Evolutionary conservation across 2,888 invertebrate genomes (phyloP).

Genomic region (Erebia palarica): DNA sequence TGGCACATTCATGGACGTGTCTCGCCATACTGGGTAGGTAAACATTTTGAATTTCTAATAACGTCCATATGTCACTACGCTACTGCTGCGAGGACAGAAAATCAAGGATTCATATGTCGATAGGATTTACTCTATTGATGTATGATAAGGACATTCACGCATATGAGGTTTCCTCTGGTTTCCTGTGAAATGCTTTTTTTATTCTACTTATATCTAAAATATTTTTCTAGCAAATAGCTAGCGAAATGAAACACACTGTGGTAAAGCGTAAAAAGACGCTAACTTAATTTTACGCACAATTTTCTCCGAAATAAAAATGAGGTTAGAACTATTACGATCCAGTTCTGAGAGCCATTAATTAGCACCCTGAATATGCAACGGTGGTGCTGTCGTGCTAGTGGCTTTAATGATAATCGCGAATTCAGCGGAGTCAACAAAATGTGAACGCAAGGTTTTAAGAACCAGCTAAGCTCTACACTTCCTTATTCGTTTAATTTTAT

Average conservation of each 20-base stretch:
- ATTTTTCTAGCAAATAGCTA: no score
- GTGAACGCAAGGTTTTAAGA: background rate
- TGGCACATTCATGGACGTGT: background rate
- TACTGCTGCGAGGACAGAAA: background rate
- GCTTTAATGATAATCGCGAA: conserved; percentile 26
- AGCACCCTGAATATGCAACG: conserved; percentile 23
- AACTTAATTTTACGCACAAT: no score
- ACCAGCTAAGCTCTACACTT: background rate
- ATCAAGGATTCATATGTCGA: no score
- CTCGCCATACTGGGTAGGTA: background rate
- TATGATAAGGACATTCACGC: no score
- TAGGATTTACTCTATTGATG: no score
- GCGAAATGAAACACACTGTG: no score
- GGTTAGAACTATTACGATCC: conserved; percentile 13
- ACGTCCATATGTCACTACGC: background rate
- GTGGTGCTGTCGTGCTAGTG: conserved; percentile 11
- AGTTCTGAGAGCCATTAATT: conserved; percentile 16
- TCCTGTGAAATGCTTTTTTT: no score
- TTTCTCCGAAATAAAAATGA: background rate
- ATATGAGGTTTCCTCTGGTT: no score
- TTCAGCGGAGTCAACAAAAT: conserved; percentile 9
- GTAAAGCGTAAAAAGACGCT: no score
- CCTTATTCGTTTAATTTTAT: background rate
- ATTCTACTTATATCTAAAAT: no score
- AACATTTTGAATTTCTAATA: background rate